These are phyloP conservation scores for Scaptomyza polygonia DNA, from an alignment of 2,888 invertebrate species.

Conservation along the genomic window DNA sequence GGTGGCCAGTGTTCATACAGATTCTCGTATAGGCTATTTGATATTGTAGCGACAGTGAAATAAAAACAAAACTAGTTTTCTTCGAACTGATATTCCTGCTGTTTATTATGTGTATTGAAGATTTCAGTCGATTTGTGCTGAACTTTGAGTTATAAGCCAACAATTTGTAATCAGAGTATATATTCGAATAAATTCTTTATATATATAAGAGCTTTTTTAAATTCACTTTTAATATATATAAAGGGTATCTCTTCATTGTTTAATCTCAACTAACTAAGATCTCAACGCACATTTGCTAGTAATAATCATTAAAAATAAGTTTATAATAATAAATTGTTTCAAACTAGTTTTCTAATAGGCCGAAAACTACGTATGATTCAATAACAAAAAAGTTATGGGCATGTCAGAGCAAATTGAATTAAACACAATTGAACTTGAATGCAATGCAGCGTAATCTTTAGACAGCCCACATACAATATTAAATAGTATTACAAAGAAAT, in stretches of 20 bases:
- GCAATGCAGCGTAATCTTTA: slow-evolving; percentile 8
- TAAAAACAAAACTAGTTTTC: slow-evolving; percentile 59
- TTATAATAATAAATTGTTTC: not conserved
- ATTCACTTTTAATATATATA: not conserved
- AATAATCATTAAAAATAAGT: not conserved
- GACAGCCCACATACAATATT: slow-evolving; percentile 29
- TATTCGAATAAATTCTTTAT: not conserved
- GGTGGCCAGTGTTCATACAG: slow-evolving; percentile 32
- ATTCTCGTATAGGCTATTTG: slow-evolving; percentile 30
- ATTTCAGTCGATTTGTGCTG: slow-evolving; percentile 25
- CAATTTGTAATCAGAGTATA: not conserved
- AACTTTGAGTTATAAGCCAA: slow-evolving; percentile 24
- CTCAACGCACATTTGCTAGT: not conserved
- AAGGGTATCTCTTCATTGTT: not conserved
- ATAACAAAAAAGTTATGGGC: slow-evolving; percentile 17
- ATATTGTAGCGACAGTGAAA: slow-evolving; percentile 39
- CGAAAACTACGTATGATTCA: slow-evolving; percentile 6
- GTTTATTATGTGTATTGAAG: slow-evolving; percentile 23
- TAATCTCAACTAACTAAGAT: not conserved
- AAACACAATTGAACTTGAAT: slow-evolving; percentile 37
- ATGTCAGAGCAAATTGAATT: slow-evolving; percentile 38
- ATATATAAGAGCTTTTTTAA: not conserved
- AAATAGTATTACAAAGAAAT: slow-evolving; percentile 53
- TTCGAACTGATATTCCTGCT: slow-evolving; percentile 26
- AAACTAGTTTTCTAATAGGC: slow-evolving; percentile 40